phyloP scores from a whole-genome alignment of 2,113 vertebrate species.

The Alouatta palliata region DNA sequence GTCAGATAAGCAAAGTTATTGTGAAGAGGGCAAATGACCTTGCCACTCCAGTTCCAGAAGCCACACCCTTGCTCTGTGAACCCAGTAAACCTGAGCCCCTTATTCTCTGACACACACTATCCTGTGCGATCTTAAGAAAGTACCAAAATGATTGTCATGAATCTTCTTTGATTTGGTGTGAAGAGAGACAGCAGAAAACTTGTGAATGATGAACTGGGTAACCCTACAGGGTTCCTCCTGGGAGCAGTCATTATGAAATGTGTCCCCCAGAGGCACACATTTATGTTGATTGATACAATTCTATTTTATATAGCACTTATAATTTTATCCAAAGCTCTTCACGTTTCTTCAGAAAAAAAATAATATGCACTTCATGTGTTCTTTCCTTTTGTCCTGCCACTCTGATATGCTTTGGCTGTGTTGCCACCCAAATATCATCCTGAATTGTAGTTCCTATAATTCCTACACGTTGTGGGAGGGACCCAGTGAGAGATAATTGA shows the following conservation, averaged over 20 bases:
- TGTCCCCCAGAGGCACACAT: not conserved
- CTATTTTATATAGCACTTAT: not conserved
- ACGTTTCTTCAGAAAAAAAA: not conserved
- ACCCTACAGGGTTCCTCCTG: not conserved
- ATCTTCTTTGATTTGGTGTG: not conserved
- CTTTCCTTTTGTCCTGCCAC: not conserved
- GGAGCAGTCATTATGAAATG: not conserved
- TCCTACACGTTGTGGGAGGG: too few species aligned
- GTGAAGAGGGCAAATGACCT: not conserved
- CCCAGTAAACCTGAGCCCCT: not conserved
- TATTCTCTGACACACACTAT: not conserved
- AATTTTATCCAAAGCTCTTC: not conserved
- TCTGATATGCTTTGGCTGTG: too few species aligned
- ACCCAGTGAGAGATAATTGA: too few species aligned
- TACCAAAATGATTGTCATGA: fast-evolving
- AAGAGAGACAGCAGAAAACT: not conserved
- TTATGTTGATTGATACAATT: not conserved
- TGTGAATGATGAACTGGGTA: not conserved
- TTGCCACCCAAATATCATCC: too few species aligned
- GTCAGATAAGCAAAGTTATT: not conserved
- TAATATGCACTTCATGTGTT: not conserved
- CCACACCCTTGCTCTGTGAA: not conserved
- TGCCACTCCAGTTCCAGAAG: not conserved
- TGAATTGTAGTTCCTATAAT: too few species aligned
- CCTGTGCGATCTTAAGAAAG: not conserved